A percentile compares a stretch with the other conserved stretches of the same genome.
Evolutionary conservation across 2,797 vertebrate genomes (phyloP).

Genomic region (Peromyscus aztecus): DNA sequence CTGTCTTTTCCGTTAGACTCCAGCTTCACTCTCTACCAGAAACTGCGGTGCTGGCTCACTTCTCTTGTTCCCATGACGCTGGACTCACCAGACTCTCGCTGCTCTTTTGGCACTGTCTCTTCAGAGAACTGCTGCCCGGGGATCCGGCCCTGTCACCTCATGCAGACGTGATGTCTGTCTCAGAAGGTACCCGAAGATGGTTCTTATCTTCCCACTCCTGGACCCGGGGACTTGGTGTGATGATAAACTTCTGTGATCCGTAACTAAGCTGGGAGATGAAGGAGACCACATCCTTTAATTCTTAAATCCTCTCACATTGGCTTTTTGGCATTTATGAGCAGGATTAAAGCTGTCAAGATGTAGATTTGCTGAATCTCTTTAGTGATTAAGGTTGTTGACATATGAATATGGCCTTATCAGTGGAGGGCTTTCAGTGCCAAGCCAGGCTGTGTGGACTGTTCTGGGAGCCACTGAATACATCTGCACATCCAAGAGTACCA

Average conservation of each 20-base stretch:
- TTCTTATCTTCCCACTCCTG: not conserved
- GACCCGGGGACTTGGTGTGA: not conserved
- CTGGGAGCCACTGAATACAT: not conserved
- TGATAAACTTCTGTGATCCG: not conserved
- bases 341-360: conserved; percentile 19
- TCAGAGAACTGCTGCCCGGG: not conserved
- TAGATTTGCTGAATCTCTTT: not conserved
- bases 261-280: not conserved
- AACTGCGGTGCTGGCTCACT: not conserved
- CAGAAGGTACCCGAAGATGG: not conserved
- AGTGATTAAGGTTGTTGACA: not conserved
- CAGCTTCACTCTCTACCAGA: not conserved
- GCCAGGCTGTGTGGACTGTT: not conserved
- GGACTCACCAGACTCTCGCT: not conserved
- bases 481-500: no score
- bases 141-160: not conserved
- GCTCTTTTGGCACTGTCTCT: not conserved
- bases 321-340: conserved; percentile 39
- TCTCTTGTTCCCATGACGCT: not conserved
- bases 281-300: not conserved
- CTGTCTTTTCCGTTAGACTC: not conserved
- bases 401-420: not conserved
- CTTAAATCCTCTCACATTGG: conserved; percentile 29
- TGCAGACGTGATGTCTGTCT: not conserved
- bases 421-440: not conserved